A percentile compares a stretch with the other conserved stretches of the same genome.
phyloP scores from a whole-genome alignment of 2,113 vertebrate genomes.

The Eonycteris spelaea region DNA sequence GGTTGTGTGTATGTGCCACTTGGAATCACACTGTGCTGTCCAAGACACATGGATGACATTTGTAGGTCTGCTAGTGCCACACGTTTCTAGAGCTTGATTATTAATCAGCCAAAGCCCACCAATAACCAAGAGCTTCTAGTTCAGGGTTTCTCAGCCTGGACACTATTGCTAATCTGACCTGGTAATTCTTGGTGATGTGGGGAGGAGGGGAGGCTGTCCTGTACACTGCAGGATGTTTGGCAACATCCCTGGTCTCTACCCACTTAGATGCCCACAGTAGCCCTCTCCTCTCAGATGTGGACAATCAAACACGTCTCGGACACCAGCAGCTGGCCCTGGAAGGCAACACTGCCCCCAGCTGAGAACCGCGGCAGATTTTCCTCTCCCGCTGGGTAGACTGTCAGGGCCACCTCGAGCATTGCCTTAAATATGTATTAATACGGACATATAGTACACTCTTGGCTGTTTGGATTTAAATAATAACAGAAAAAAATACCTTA shows the following conservation, averaged over 20 bases:
- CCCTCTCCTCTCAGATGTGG: not conserved
- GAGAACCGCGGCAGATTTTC: not conserved
- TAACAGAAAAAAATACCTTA: not conserved
- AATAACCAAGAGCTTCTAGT: not conserved
- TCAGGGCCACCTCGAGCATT: not conserved
- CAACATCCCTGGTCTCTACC: not conserved
- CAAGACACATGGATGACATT: not conserved
- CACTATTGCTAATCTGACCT: not conserved
- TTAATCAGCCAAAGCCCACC: not conserved
- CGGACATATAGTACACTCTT: not conserved
- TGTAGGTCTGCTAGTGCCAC: not conserved
- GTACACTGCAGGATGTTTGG: not conserved
- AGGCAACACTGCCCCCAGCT: not conserved
- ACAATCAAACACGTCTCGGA: not conserved
- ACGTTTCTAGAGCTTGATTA: not conserved
- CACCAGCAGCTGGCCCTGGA: not conserved
- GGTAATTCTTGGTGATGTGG: not conserved
- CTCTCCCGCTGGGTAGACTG: not conserved
- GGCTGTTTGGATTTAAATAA: not conserved
- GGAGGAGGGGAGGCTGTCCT: not conserved
- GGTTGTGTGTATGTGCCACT: too few relatives aligned
- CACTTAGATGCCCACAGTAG: not conserved
- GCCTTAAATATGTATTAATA: not conserved
- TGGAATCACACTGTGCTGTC: not conserved
- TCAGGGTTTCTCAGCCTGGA: not conserved